Evolutionary conservation across 2,113 vertebrate genomes (phyloP).

Genomic region (Caranx melampygus): DNA sequence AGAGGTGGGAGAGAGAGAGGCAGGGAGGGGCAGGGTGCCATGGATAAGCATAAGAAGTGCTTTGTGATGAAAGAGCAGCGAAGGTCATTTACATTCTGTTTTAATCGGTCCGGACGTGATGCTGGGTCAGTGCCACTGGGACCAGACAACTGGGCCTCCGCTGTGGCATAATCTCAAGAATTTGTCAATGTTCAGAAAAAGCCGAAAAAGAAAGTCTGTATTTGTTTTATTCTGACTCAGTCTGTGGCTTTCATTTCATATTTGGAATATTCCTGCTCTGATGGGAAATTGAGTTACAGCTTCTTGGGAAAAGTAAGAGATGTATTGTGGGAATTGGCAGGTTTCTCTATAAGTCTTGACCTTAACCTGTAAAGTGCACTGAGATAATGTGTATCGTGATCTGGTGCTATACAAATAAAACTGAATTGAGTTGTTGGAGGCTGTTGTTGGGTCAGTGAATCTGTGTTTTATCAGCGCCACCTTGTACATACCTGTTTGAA

Average conservation of each 20-base stretch:
- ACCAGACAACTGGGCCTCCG: constrained; percentile 38
- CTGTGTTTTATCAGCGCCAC: constrained; percentile 43
- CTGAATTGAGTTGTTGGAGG: not conserved
- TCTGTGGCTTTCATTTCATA: constrained; percentile 6
- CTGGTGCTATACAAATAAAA: too few relatives aligned
- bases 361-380: too few relatives aligned
- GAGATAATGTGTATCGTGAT: too few relatives aligned
- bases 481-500: constrained; percentile 11
- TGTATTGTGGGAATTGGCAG: too few relatives aligned
- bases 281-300: not conserved
- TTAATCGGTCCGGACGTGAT: constrained; percentile 19
- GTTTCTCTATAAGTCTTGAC: too few relatives aligned
- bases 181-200: constrained; percentile 3
- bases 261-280: constrained; percentile 19
- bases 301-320: not conserved
- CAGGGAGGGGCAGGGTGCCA: constrained; percentile 52
- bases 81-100: constrained; percentile 59
- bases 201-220: not conserved
- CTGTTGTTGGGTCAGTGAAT: not conserved
- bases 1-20: constrained; percentile 65
- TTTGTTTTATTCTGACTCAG: constrained; percentile 1
- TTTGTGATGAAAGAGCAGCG: constrained; percentile 64
- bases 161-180: constrained; percentile 31
- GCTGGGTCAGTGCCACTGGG: constrained; percentile 31
- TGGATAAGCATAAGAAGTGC: constrained; percentile 70